phyloP scores from a whole-genome alignment of 2,797 vertebrate genomes.

The Gobionotothen gibberifrons region DNA sequence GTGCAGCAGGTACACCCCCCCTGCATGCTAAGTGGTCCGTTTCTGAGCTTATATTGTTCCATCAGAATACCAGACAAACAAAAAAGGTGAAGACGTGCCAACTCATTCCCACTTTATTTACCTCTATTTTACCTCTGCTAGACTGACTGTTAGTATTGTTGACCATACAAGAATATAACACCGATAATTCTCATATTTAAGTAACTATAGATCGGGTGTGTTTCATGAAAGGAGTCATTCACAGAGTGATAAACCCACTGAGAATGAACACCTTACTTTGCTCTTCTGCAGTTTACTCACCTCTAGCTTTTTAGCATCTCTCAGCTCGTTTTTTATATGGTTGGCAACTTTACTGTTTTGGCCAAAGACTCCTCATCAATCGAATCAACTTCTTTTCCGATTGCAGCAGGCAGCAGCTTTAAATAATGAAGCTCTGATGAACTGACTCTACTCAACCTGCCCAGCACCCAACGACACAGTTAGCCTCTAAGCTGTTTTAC shows the following conservation, averaged over 20 bases:
- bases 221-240: not conserved
- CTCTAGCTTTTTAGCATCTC: conserved; percentile 22
- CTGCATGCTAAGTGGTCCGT: conserved; percentile 51
- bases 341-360: conserved; percentile 24
- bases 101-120: not conserved
- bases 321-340: conserved; percentile 25
- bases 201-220: not conserved
- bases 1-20: conserved; percentile 5
- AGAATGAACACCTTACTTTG: conserved; percentile 14
- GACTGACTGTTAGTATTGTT: conserved; percentile 41
- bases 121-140: not conserved
- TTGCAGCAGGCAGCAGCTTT: conserved; percentile 9
- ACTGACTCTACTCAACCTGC: not conserved
- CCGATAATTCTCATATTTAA: no score
- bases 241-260: not conserved
- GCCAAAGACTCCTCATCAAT: conserved; percentile 20
- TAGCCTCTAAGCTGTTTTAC: not conserved
- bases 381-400: conserved; percentile 21
- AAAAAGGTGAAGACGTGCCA: conserved; percentile 9
- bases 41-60: conserved; percentile 16
- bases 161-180: conserved; percentile 1
- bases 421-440: conserved; percentile 16
- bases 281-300: not conserved
- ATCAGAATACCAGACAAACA: conserved; percentile 33
- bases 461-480: not conserved